Evolutionary conservation across 2,113 vertebrate genomes (phyloP).

Genomic region (Oreocharis arfaki): DNA sequence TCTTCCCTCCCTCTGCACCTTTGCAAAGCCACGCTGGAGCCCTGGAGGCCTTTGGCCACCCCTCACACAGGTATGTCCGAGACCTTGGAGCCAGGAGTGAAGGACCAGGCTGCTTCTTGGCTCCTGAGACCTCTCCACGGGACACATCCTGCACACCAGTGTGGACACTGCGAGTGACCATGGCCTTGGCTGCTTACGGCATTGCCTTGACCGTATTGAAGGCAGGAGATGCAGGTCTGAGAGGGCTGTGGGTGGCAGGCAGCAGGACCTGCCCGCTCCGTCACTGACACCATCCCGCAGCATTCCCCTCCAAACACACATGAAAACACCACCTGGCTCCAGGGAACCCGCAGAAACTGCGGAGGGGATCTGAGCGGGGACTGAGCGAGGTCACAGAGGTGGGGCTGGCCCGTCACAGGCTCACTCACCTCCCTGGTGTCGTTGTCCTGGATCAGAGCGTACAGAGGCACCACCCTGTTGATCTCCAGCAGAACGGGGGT

Average conservation of each 20-base stretch:
- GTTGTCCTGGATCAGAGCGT: conserved; percentile 92
- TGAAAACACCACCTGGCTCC: fast-evolving
- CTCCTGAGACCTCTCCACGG: background rate
- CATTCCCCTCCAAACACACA: background rate
- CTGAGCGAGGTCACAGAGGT: background rate
- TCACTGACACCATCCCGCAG: background rate
- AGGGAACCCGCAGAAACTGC: background rate
- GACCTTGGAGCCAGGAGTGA: background rate
- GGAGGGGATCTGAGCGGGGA: background rate
- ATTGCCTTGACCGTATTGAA: background rate
- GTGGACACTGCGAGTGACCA: fast-evolving
- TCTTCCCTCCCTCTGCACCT: background rate
- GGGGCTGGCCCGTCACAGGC: background rate
- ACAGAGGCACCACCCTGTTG: conserved; percentile 87
- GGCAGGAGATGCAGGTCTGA: background rate
- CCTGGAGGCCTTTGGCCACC: background rate
- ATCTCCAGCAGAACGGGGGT: conserved; percentile 91
- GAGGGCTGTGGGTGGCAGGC: background rate
- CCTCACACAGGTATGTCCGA: fast-evolving
- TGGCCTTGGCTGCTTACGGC: fast-evolving
- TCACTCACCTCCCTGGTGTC: conserved; percentile 89
- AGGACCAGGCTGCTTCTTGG: background rate
- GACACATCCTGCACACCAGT: background rate
- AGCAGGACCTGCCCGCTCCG: background rate
- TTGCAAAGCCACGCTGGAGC: background rate